phyloP scores from a whole-genome alignment of 2,888 invertebrate species.

The Eilema depressum region DNA sequence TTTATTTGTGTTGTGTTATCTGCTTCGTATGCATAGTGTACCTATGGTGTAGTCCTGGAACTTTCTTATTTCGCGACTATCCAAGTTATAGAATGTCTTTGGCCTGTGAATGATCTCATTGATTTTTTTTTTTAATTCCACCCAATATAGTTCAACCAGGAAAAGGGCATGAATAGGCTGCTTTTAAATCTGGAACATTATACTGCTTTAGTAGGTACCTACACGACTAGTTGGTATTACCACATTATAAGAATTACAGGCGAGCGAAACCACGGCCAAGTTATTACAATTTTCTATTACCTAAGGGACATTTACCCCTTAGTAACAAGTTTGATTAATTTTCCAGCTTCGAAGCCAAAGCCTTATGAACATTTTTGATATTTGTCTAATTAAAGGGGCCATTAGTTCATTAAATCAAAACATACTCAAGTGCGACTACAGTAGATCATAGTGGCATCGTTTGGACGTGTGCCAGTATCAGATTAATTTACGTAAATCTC shows the following conservation, averaged over 20 bases:
- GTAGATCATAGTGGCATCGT: slow-evolving; percentile 35
- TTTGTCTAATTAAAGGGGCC: slow-evolving; percentile 19
- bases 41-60: too few species aligned
- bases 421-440: slow-evolving; percentile 26
- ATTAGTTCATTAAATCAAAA: slow-evolving; percentile 34
- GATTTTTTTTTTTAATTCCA: background rate
- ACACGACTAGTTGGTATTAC: too few species aligned
- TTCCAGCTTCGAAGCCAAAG: slow-evolving; percentile 6
- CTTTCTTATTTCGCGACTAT: too few species aligned
- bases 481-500: slow-evolving; percentile 40
- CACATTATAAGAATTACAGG: too few species aligned
- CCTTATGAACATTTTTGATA: slow-evolving; percentile 4
- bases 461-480: slow-evolving; percentile 35
- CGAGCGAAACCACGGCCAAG: too few species aligned
- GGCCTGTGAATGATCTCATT: too few species aligned
- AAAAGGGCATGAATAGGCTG: background rate
- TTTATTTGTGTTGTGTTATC: too few species aligned
- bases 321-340: background rate
- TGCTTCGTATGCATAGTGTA: too few species aligned
- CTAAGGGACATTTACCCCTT: background rate
- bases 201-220: too few species aligned
- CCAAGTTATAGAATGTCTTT: too few species aligned
- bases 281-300: background rate
- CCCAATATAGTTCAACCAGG: background rate
- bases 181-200: too few species aligned